Conservation (phyloP, 2,113 vertebrate species). For the Amazona vittata region DNA sequence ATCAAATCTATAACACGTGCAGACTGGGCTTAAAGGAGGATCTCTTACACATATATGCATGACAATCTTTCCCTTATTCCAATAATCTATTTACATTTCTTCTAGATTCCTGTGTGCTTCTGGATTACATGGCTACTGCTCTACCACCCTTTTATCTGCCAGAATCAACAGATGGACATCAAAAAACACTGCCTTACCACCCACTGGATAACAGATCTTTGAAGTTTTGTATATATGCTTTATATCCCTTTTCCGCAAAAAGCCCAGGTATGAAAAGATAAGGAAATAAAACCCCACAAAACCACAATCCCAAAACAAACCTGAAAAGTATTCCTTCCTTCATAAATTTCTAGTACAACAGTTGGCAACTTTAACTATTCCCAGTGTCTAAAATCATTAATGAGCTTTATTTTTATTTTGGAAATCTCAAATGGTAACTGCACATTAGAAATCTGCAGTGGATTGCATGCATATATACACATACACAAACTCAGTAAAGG, state of each 20-base stretch:
- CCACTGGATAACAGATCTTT: background rate
- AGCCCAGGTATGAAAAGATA: background rate
- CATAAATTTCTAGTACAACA: background rate
- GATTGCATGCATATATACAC: background rate
- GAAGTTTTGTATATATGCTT: accelerated
- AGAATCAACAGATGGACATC: background rate
- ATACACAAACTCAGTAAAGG: background rate
- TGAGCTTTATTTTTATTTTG: background rate
- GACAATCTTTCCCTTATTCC: background rate
- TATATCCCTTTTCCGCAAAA: background rate
- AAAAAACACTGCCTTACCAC: background rate
- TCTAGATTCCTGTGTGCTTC: background rate
- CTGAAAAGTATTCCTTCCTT: background rate
- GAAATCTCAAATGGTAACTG: background rate
- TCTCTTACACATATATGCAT: background rate
- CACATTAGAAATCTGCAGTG: background rate
- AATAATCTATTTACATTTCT: background rate
- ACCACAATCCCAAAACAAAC: background rate
- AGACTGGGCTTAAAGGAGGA: background rate
- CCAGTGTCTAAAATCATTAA: background rate
- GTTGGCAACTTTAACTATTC: background rate
- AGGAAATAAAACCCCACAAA: too few relatives aligned
- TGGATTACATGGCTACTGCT: background rate
- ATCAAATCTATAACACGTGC: background rate
- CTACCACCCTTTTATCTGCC: background rate